Conservation (phyloP, 2,888 invertebrate species). For the Agonum fuliginosum region DNA sequence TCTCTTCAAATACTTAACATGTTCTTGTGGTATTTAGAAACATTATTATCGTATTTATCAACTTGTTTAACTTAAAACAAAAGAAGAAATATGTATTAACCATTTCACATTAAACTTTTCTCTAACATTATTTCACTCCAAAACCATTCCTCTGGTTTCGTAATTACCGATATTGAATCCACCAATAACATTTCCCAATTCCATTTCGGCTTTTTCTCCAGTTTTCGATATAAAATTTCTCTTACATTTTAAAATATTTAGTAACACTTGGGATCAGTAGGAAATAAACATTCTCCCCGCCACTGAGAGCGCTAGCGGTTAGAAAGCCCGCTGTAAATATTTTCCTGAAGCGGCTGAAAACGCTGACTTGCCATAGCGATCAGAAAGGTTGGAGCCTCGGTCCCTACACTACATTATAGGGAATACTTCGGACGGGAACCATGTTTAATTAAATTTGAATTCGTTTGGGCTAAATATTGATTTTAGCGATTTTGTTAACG, state of each 20-base stretch:
- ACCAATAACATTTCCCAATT: slow-evolving; percentile 39
- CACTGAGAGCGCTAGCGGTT: not conserved
- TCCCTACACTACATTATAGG: slow-evolving; percentile 2
- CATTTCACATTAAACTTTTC: not conserved
- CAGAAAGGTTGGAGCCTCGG: not conserved
- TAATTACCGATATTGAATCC: slow-evolving; percentile 9
- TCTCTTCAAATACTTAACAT: no score
- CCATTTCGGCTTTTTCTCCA: not conserved
- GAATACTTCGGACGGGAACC: slow-evolving; percentile 12
- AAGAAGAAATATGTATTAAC: no score
- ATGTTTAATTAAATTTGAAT: slow-evolving; percentile 35
- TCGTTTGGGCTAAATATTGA: slow-evolving; percentile 13
- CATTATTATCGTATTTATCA: no score
- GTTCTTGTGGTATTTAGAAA: no score
- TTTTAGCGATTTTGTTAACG: slow-evolving; percentile 15
- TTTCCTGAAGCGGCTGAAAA: slow-evolving; percentile 24
- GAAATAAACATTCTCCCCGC: slow-evolving; percentile 19
- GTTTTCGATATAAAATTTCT: slow-evolving; percentile 8
- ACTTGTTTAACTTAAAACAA: no score
- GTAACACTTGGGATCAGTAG: not conserved
- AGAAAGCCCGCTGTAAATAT: slow-evolving; percentile 15
- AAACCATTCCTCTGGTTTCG: not conserved
- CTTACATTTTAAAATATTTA: slow-evolving; percentile 22
- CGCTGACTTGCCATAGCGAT: slow-evolving; percentile 10
- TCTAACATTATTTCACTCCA: not conserved